Evolutionary conservation across 2,797 vertebrate genomes (phyloP).

Genomic region (Bovichtus diacanthus): DNA sequence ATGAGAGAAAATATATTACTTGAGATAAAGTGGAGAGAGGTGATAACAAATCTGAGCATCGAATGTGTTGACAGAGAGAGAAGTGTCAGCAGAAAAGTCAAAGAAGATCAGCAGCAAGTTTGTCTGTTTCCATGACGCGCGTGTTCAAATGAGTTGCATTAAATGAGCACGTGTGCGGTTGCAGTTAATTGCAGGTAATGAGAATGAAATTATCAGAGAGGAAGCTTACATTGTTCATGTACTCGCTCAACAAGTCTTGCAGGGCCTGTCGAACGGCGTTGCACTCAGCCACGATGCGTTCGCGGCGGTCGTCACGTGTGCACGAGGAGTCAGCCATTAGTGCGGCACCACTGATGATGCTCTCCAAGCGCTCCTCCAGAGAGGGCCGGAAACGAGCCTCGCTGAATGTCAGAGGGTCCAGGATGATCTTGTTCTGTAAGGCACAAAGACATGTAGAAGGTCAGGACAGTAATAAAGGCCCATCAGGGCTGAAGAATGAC

Average conservation of each 20-base stretch:
- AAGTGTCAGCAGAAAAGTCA: neutral
- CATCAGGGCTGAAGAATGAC: neutral
- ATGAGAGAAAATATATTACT: neutral
- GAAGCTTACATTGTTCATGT: conserved; percentile 98
- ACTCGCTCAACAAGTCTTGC: conserved; percentile 97
- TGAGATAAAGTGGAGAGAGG: neutral
- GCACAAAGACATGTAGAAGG: conserved; percentile 23
- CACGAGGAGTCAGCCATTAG: conserved; percentile 99
- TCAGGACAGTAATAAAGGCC: conserved; percentile 29
- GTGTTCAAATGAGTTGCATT: neutral
- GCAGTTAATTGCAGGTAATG: neutral
- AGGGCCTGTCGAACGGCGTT: conserved; percentile 97
- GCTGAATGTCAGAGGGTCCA: conserved; percentile 96
- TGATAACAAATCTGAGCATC: neutral
- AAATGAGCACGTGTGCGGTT: neutral
- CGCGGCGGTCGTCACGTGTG: conserved; percentile 96
- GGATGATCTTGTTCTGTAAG: conserved; percentile 91
- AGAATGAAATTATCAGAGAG: conserved; percentile 5
- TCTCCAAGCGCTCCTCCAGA: conserved; percentile 97
- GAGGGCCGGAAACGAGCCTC: conserved; percentile 98
- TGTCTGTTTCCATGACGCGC: neutral
- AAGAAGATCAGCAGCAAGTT: neutral
- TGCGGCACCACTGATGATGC: conserved; percentile 98
- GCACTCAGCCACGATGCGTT: conserved; percentile 97
- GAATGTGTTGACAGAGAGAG: neutral